phyloP scores from a whole-genome alignment of 1,140 invertebrate species.

The Drosophila albomicans region DNA sequence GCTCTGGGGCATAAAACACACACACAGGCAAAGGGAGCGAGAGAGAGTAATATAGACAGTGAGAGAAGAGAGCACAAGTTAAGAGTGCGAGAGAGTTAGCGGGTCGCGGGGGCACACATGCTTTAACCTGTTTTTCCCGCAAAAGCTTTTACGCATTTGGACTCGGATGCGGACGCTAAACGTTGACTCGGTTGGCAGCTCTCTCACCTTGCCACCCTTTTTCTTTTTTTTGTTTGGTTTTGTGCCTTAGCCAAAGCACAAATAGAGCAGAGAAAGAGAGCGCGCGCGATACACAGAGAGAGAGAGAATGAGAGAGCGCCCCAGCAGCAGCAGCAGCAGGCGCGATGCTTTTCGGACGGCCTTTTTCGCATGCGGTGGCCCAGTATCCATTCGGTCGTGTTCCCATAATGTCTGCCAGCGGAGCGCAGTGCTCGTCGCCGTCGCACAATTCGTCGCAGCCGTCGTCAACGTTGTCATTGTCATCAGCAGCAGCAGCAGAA shows the following conservation, averaged over 20 bases:
- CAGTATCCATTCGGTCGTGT: conserved; percentile 85
- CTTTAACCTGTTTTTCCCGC: conserved; percentile 79
- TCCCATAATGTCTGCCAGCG: conserved; percentile 84
- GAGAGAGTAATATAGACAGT: conserved; percentile 4
- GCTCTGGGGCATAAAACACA: conserved; percentile 69
- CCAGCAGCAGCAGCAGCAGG: conserved; percentile 21
- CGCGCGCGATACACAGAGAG: conserved; percentile 16
- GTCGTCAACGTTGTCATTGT: conserved; percentile 81
- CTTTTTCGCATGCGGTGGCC: conserved; percentile 72
- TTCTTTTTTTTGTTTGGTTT: neutral
- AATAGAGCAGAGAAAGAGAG: conserved; percentile 45
- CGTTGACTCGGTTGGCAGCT: conserved; percentile 11
- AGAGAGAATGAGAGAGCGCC: conserved; percentile 20
- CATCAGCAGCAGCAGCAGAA: conserved; percentile 60
- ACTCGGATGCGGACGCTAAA: conserved; percentile 5
- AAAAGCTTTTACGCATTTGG: conserved; percentile 74
- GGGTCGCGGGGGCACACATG: conserved; percentile 56
- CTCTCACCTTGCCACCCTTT: conserved; percentile 73
- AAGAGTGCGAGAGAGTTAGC: conserved; percentile 17
- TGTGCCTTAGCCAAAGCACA: conserved; percentile 37
- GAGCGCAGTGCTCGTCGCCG: conserved; percentile 73
- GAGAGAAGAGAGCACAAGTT: neutral
- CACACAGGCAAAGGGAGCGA: conserved; percentile 50
- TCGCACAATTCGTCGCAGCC: conserved; percentile 71
- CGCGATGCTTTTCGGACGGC: conserved; percentile 48